A percentile compares a stretch with the other conserved stretches of the same genome.
These are phyloP conservation scores for Glaucopsyche alexis DNA, from an alignment of 2,888 invertebrate species.

Conservation along the genomic window DNA sequence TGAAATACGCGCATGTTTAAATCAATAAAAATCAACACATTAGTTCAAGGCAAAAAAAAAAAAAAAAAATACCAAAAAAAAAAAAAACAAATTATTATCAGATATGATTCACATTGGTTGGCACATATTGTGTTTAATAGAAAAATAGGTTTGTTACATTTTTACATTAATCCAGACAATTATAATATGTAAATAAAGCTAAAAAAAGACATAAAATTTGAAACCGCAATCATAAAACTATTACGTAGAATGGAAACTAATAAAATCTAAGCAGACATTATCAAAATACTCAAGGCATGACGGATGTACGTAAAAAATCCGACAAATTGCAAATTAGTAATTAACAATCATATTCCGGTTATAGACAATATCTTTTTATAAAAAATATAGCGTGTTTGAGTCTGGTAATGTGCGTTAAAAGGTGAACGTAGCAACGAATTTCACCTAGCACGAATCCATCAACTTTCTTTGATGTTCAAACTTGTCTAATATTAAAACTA, in stretches of 20 bases:
- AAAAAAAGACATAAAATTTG: conserved; percentile 2
- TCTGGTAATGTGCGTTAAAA: conserved; percentile 12
- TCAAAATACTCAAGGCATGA: conserved; percentile 17
- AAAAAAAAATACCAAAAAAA: too few species aligned
- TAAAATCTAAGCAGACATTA: conserved; percentile 10
- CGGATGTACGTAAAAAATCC: neutral
- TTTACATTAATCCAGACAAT: neutral
- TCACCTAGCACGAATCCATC: conserved; percentile 22
- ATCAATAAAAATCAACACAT: neutral
- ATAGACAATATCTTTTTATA: conserved; percentile 12
- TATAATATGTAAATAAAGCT: neutral
- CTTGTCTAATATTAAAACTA: conserved; percentile 1
- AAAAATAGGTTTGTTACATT: too few species aligned
- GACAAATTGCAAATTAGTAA: conserved; percentile 18
- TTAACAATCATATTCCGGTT: neutral
- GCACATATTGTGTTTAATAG: too few species aligned
- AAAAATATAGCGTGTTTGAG: conserved; percentile 5
- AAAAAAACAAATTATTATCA: too few species aligned
- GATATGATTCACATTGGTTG: too few species aligned
- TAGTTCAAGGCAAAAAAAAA: neutral
- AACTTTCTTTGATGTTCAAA: conserved; percentile 21
- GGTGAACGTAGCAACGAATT: conserved; percentile 24
- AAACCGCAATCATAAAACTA: neutral
- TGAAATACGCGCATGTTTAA: neutral
- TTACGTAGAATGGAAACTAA: conserved; percentile 11